phyloP scores from a whole-genome alignment of 2,797 vertebrate species.

The Aselliscus stoliczkanus region DNA sequence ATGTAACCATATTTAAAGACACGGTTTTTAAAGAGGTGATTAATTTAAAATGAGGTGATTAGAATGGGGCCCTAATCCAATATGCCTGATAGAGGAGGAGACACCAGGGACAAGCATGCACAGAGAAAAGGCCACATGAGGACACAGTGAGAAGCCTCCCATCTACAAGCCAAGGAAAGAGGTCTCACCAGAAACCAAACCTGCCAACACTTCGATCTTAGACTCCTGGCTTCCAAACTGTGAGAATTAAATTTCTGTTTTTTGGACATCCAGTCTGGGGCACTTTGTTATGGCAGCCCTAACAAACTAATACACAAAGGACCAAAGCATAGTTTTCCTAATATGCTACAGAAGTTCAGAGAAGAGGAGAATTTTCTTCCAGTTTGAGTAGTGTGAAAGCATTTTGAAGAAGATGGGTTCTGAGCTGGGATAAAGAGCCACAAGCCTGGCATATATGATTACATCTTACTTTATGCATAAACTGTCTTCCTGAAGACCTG shows the following conservation, averaged over 20 bases:
- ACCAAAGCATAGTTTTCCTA: not conserved
- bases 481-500: not conserved
- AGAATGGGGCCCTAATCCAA: not conserved
- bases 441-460: fast-evolving
- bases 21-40: not conserved
- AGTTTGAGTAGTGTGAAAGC: not conserved
- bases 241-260: not conserved
- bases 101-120: fast-evolving
- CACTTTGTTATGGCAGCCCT: not conserved
- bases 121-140: not conserved
- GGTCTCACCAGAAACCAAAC: not conserved
- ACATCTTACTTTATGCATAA: not conserved
- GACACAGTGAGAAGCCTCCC: not conserved
- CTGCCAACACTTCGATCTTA: not conserved
- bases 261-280: not conserved
- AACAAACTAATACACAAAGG: not conserved
- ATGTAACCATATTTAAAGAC: not conserved
- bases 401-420: not conserved
- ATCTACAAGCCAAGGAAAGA: not conserved
- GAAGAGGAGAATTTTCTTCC: not conserved
- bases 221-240: not conserved
- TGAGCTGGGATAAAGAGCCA: not conserved
- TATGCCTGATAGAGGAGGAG: not conserved
- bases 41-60: not conserved
- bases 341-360: fast-evolving